Percentiles rank a stretch among this genome's conserved stretches.
Evolutionary conservation across 2,888 invertebrate species (phyloP).

Genomic region (Drosophila ochracea): DNA sequence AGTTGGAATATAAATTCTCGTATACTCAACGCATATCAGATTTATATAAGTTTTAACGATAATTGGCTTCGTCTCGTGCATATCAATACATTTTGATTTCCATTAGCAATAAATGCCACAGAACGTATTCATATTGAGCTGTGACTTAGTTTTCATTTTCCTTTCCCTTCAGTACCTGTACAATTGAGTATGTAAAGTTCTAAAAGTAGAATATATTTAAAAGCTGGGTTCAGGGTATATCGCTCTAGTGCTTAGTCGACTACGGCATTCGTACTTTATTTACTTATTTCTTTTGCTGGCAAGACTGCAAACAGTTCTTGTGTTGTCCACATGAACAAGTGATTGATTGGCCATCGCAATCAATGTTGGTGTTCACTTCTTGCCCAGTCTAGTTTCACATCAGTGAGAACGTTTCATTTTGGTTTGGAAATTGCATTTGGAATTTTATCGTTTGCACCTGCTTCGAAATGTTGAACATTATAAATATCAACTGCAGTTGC

Average conservation of each 20-base stretch:
- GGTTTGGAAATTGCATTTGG: not conserved
- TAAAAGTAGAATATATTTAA: not conserved
- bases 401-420: not conserved
- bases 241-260: not conserved
- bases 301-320: not conserved
- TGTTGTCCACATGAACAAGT: not conserved
- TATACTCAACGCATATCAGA: not conserved
- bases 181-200: not conserved
- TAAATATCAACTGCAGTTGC: conserved; percentile 22
- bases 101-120: not conserved
- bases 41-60: too few species aligned
- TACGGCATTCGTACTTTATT: not conserved
- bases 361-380: not conserved
- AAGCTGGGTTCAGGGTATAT: too few species aligned
- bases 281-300: not conserved
- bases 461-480: conserved; percentile 5
- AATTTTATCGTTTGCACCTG: conserved; percentile 4
- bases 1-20: not conserved
- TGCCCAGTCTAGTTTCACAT: not conserved
- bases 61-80: too few species aligned
- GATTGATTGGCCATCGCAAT: not conserved
- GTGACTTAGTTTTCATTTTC: not conserved
- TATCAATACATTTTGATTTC: not conserved
- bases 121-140: not conserved
- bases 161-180: not conserved